Evolutionary conservation across 2,797 vertebrate genomes (phyloP), one percentile per base, ranked within the genome.

Genomic region (Gymnoscopelus braueri): DNA sequence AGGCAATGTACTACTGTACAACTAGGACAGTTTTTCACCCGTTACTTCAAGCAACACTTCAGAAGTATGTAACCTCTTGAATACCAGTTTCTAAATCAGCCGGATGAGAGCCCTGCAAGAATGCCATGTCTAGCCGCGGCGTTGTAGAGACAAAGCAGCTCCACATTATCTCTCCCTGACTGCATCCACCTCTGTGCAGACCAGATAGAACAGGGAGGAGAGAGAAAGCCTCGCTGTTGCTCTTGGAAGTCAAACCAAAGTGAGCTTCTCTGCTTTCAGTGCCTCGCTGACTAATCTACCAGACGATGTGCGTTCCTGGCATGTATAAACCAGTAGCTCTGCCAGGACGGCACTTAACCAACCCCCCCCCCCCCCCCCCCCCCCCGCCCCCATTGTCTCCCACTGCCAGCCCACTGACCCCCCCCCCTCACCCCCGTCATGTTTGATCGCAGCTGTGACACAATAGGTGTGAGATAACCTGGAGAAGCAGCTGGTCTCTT

Each of bases 221-320:
- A 63, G 59, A 44, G 19, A 62, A 56, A 52, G 53, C 67, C 52
- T 29, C 23, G 11, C 24, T 84, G 72, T 88, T 88, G 75, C 53
- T 81, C 29, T 87, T 84, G 84, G 85, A 81, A 62, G 15, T 39
- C 4, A 23, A 5, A 60, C 60, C 61, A 73, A 79, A 77, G 39
- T 14, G 12, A 10, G 26, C 2, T 4, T 19, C 69, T 63, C 44
- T 65, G 47, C 44, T 4, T n/a, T 65, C 54, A 60, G 51, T 71
- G 60, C 60, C 49, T 67, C 39, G n/a, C 63, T 61, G 72, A 53
- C 72, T 82, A 26, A 82, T 82, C 77, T 71, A 6, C 39, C 39
- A 44, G 39, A 44, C 57, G 56, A 55, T 69, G 48, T 60, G 66
- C 29, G 74, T 69, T 75, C 55, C 60, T 51, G 26, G 53, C 55